Base-by-base conservation (phyloP, 1,140 invertebrate genomes). In the Liolophura sinensis region DNA sequence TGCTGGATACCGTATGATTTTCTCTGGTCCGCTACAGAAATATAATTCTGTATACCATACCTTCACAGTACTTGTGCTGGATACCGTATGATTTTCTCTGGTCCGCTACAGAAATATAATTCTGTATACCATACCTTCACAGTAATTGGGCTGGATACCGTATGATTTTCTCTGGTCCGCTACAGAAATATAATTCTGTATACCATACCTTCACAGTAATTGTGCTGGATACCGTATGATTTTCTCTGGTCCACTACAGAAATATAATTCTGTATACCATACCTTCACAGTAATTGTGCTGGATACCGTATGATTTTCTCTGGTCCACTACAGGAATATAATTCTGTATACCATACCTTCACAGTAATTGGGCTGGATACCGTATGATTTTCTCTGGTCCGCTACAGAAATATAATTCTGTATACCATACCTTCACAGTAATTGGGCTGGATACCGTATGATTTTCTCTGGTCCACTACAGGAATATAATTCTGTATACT, bases 211-310 rank as follows among this genome's bases (percentile, higher is more conserved):
- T 93, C 5, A 94, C 89, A 64, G 91, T 88, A 15, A 90, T 92
- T 71, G 87, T 89, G 55, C 90, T 89, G 1, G 90, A 89, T 1
- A 92, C 91, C 75, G 92, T 91, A 96, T 84, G 27, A 96, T 89
- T 77, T 92, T 92, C 74, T 96, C 94, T 22, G 95, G 93, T 1
- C 90, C 90, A n/a, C 93, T 91, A 79, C 93, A 91, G 90, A 98
- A 97, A 9, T 40, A 9, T 40, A 9, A 40, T 40, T 5, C 9
- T 40, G 31, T 40, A n/a, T 40, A 40, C 31, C 3, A 5, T 40
- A 40, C 31, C 31, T 40, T 40, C 31, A 40, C 31, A 40, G 31
- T 40, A 40, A 3, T 40, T 40, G 31, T 40, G 31, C 31, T 40
- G 31, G 31, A 40, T 9, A 40, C 31, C 31, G 3, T 40, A 5